phyloP scores from a whole-genome alignment of 2,797 vertebrate species.

The Spinus pinus region DNA sequence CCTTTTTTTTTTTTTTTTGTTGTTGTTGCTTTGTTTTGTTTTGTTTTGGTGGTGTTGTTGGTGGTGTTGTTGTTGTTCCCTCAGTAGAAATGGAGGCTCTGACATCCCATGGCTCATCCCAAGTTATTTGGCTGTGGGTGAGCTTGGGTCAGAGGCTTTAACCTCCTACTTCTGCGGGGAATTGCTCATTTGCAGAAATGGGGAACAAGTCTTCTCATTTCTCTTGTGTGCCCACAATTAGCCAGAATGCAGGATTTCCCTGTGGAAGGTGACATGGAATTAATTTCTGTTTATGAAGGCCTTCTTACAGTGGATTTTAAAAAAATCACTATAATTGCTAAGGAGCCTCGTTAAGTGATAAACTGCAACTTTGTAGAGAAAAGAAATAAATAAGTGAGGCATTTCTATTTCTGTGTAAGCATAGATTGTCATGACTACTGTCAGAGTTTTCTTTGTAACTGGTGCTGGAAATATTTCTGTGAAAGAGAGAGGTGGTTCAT shows the following conservation, averaged over 20 bases:
- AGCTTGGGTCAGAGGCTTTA: not conserved
- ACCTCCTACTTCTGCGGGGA: not conserved
- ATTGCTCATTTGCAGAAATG: not conserved
- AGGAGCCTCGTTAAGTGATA: not conserved
- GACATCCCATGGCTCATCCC: not conserved
- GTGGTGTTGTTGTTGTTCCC: not conserved
- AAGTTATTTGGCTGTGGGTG: not conserved
- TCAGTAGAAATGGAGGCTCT: not conserved
- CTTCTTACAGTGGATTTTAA: not conserved
- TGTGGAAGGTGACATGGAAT: not conserved
- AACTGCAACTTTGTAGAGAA: not conserved
- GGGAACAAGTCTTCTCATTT: not conserved
- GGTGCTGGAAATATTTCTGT: constrained; percentile 6
- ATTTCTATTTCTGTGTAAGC: constrained; percentile 41
- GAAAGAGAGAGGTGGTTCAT: constrained; percentile 16
- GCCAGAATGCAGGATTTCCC: not conserved
- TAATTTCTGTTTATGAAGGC: not conserved
- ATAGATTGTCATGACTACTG: constrained; percentile 42
- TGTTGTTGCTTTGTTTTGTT: not conserved
- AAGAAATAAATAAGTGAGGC: constrained; percentile 22
- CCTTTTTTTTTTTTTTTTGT: not conserved
- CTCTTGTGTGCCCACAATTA: not conserved
- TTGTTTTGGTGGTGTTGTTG: not conserved
- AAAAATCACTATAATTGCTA: not conserved
- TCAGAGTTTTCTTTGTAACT: constrained; percentile 42